Conservation (phyloP, 2,113 vertebrate species). For the Nipponia nippon region DNA sequence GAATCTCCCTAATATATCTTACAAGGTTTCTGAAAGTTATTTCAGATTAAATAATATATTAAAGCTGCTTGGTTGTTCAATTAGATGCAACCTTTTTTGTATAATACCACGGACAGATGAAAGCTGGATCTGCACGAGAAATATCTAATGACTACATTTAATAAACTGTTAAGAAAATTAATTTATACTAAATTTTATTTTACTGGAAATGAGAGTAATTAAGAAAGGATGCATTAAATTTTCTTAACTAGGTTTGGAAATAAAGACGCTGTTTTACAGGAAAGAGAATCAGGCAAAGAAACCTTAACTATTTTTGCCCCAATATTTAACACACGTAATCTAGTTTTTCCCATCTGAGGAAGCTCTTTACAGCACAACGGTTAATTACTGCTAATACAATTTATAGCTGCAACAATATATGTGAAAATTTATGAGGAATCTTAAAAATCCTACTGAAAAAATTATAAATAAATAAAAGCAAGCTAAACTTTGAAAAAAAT, state of each 20-base stretch:
- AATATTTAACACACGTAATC: not conserved
- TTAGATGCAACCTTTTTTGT: not conserved
- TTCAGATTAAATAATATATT: not conserved
- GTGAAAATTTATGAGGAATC: not conserved
- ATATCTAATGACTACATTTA: constrained; percentile 35
- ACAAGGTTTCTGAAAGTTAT: not conserved
- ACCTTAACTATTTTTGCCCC: not conserved
- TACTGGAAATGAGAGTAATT: constrained; percentile 47
- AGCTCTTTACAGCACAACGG: not conserved
- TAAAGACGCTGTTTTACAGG: not conserved
- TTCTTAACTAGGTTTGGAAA: constrained; percentile 37
- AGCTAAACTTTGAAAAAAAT: not conserved
- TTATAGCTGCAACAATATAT: not conserved
- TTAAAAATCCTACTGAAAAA: not conserved
- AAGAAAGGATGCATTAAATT: constrained; percentile 31
- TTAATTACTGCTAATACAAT: not conserved
- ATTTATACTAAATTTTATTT: constrained; percentile 25
- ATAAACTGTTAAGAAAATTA: constrained; percentile 39
- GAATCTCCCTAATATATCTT: not conserved
- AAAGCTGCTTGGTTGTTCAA: constrained; percentile 1
- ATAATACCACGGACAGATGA: not conserved
- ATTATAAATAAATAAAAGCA: not conserved
- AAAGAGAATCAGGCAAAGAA: constrained; percentile 1
- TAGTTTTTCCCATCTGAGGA: not conserved
- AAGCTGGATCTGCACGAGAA: not conserved